Evolutionary conservation across 2,888 invertebrate genomes (phyloP).

Genomic region (Drosophila kuntzei): DNA sequence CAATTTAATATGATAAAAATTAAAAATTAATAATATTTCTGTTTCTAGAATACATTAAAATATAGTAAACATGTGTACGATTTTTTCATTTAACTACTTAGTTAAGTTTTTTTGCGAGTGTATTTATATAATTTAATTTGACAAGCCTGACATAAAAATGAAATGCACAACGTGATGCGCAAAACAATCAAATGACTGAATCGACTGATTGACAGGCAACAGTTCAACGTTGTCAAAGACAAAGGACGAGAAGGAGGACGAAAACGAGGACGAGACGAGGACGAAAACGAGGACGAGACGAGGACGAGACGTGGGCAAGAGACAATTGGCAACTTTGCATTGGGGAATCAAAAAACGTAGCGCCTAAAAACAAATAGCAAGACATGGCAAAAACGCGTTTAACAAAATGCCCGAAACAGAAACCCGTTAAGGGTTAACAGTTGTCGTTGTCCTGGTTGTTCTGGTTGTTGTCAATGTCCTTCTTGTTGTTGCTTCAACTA

Average conservation of each 20-base stretch:
- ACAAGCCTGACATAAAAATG: slow-evolving; percentile 73
- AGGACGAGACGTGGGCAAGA: too few species aligned
- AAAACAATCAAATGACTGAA: slow-evolving; percentile 57
- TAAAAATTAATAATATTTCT: too few species aligned
- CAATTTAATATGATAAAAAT: too few species aligned
- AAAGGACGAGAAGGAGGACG: background rate
- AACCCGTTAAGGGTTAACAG: slow-evolving; percentile 31
- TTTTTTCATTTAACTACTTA: too few species aligned
- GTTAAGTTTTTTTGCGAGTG: slow-evolving; percentile 11
- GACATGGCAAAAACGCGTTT: slow-evolving; percentile 15
- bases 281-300: too few species aligned
- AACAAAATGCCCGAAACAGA: slow-evolving; percentile 1
- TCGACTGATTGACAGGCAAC: slow-evolving; percentile 4
- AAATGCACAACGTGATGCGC: slow-evolving; percentile 74
- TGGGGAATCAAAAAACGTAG: slow-evolving; percentile 29
- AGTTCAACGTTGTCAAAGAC: slow-evolving; percentile 13
- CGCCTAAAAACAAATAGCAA: slow-evolving; percentile 23
- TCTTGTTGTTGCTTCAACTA: slow-evolving; percentile 14
- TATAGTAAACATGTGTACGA: too few species aligned
- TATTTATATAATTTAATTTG: slow-evolving; percentile 74
- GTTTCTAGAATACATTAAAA: too few species aligned
- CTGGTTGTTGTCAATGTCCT: slow-evolving; percentile 1
- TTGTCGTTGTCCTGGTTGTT: slow-evolving; percentile 1
- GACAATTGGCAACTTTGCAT: slow-evolving; percentile 22
- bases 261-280: background rate